Evolutionary conservation across 2,888 invertebrate species (phyloP), one percentile per base, ranked within the genome.

Genomic region (Cerastoderma edule): DNA sequence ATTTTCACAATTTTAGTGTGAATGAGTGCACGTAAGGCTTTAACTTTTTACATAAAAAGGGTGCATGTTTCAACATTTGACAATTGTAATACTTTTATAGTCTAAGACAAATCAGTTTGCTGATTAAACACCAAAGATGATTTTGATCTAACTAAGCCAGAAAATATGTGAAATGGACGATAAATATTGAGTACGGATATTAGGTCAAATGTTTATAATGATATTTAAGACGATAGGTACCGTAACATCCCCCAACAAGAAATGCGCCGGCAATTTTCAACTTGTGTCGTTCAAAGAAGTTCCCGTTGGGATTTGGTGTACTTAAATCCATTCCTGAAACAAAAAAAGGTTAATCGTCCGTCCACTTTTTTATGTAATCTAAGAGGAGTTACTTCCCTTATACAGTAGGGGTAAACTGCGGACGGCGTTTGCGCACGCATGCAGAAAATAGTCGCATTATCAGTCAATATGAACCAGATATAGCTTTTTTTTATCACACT

Each of bases 261-360:
- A 32, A 10, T 16, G 32, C 60, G 10, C 39, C 35, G 24, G 33
- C 60, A 24, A 60, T 60, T 24, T 60, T 60, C 6, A 60, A 39
- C 33, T 60, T 60, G n/a, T 60, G 35, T 3, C 60, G 60, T 39
- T 57, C 60, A 10, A 60, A 3, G n/a, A 60, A 60, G 16, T n/a
- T 60, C 39, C 27, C 60, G 10, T 32, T 19, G 10, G 39, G 13
- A 6, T 60, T 60, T 39, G 24, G 4, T 22, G 39, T 2, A 39
- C n/a, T 60, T 10, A 27, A 10, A 50, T 10, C 22, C 60, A 39
- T 60, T 28, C 22, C 39, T 35, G 1, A 22, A 35, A 22, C 4
- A 3, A 13, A 57, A 33, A n/a, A 33, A 57, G 33, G n/a, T n/a
- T n/a, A n/a, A n/a, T n/a, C n/a, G n/a, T n/a, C n/a, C n/a, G n/a